These are phyloP conservation scores for Psammodynastes pulverulentus DNA, from an alignment of 2,113 vertebrate species.

Conservation along the genomic window DNA sequence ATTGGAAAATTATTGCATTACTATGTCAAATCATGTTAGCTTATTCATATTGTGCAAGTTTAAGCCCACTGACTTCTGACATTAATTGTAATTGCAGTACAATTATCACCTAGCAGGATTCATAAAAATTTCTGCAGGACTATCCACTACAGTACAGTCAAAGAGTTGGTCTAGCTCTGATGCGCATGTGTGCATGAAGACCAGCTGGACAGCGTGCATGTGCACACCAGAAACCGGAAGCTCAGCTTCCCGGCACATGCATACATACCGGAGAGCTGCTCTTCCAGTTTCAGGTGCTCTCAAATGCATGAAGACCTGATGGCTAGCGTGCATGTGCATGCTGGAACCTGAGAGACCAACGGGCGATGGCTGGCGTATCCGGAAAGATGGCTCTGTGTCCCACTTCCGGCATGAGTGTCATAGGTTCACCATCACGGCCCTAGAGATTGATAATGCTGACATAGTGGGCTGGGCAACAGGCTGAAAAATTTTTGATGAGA, in stretches of 20 bases:
- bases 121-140: not conserved
- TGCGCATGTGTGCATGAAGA: too few species aligned
- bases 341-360: too few species aligned
- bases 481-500: not conserved
- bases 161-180: not conserved
- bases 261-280: too few species aligned
- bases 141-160: not conserved
- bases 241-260: too few species aligned
- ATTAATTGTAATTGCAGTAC: not conserved
- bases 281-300: too few species aligned
- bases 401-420: too few species aligned
- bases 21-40: not conserved
- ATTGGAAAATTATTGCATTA: not conserved
- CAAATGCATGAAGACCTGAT: too few species aligned
- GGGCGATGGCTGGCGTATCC: too few species aligned
- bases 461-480: not conserved
- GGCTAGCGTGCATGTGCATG: fast-evolving
- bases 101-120: not conserved
- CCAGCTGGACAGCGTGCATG: too few species aligned
- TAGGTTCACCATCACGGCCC: too few species aligned
- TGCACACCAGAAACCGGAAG: too few species aligned
- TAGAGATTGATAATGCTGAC: not conserved
- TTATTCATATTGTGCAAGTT: not conserved
- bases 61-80: not conserved
- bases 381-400: too few species aligned